phyloP scores from a whole-genome alignment of 1,140 invertebrate genomes.

The Drosophila jambulina region DNA sequence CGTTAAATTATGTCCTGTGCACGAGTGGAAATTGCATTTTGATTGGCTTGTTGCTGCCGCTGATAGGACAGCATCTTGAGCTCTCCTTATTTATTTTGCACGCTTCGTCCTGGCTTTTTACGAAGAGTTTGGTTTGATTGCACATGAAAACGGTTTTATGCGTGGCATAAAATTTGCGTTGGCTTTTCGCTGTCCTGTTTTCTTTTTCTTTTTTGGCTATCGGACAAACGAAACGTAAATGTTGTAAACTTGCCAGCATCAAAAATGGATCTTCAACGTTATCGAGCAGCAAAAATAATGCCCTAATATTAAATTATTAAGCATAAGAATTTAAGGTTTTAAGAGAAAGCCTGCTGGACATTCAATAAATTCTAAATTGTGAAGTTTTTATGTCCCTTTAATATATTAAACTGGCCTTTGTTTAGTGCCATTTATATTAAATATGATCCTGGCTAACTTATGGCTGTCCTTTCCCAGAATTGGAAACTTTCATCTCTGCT shows the following conservation, averaged over 20 bases:
- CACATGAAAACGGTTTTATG: constrained; percentile 71
- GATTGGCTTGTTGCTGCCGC: constrained; percentile 70
- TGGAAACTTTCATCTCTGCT: constrained; percentile 22
- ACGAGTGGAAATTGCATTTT: constrained; percentile 76
- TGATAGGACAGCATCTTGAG: constrained; percentile 64
- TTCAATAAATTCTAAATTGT: background rate
- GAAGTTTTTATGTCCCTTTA: background rate
- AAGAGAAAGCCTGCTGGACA: background rate
- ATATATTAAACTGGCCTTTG: background rate
- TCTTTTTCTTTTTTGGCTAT: constrained; percentile 2
- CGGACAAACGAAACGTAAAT: constrained; percentile 69
- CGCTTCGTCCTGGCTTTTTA: constrained; percentile 1
- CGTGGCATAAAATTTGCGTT: constrained; percentile 53
- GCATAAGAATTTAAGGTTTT: background rate
- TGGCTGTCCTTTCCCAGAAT: constrained; percentile 3
- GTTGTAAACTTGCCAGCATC: constrained; percentile 47
- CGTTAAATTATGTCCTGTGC: constrained; percentile 64
- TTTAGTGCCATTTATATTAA: background rate
- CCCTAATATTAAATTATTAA: background rate
- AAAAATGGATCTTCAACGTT: constrained; percentile 31
- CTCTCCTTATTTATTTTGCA: constrained; percentile 23
- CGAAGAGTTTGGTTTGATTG: constrained; percentile 49
- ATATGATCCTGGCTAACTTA: constrained; percentile 16
- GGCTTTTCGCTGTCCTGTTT: constrained; percentile 16
- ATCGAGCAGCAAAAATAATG: constrained; percentile 21